These are phyloP conservation scores for Alentia gelatinosa DNA, from an alignment of 2,888 invertebrate genomes.

Conservation along the genomic window DNA sequence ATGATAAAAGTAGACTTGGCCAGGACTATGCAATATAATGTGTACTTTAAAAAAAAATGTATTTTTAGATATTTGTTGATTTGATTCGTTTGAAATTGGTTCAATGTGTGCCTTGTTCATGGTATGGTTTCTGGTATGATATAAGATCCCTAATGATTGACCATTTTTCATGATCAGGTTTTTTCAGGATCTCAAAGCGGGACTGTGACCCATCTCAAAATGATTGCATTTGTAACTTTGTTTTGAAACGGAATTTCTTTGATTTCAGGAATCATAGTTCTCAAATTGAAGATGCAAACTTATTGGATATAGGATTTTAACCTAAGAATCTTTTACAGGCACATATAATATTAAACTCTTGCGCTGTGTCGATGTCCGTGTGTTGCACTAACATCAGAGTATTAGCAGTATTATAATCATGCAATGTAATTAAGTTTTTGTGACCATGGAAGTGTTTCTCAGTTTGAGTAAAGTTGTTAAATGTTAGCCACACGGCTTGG, in stretches of 20 bases:
- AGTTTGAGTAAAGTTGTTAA: conserved; percentile 43
- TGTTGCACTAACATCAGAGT: conserved; percentile 45
- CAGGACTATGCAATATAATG: too few species aligned
- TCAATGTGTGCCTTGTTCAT: neutral
- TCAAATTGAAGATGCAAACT: neutral
- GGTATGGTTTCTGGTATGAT: conserved; percentile 28
- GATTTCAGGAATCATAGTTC: neutral
- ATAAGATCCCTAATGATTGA: neutral
- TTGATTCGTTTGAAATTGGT: neutral
- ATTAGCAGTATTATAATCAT: neutral
- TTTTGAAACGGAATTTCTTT: neutral
- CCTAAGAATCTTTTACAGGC: neutral
- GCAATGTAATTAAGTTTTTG: conserved; percentile 15
- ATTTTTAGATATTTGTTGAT: neutral
- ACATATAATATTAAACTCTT: neutral
- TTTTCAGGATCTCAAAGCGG: neutral
- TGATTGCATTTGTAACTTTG: neutral
- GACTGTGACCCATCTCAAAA: neutral
- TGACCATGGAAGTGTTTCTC: conserved; percentile 29
- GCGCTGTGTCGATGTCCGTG: neutral
- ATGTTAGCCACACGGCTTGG: conserved; percentile 47
- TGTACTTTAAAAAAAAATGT: neutral
- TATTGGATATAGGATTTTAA: neutral
- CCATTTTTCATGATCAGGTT: neutral
- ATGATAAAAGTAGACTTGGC: too few species aligned